Evolutionary conservation across 2,113 vertebrate genomes (phyloP).

Genomic region (Hemibagrus wyckioides): DNA sequence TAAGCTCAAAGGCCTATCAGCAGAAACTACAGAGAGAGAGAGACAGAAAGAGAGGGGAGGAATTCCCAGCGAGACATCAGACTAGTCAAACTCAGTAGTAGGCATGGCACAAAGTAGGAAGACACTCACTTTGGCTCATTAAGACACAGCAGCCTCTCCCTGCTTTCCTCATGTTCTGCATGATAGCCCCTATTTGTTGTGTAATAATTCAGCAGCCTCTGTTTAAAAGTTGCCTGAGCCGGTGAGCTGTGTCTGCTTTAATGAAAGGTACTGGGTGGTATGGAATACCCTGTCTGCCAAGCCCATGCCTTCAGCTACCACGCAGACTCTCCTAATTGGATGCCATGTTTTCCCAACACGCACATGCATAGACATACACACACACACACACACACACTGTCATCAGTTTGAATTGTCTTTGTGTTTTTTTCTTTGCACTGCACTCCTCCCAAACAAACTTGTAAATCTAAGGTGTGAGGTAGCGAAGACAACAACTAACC

Average conservation of each 20-base stretch:
- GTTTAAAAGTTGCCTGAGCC: constrained; percentile 82
- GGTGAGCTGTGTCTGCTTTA: constrained; percentile 90
- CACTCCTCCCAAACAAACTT: constrained; percentile 62
- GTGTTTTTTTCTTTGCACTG: constrained; percentile 64
- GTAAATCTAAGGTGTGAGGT: constrained; percentile 68
- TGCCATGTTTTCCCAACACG: constrained; percentile 70
- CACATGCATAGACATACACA: constrained; percentile 21
- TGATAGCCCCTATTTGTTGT: constrained; percentile 92
- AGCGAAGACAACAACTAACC: constrained; percentile 68
- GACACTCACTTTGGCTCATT: constrained; percentile 89
- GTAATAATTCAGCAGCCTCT: constrained; percentile 89
- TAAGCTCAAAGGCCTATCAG: constrained; percentile 87
- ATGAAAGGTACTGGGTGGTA: constrained; percentile 87
- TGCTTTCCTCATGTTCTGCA: constrained; percentile 86
- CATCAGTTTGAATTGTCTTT: constrained; percentile 69
- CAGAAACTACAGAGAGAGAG: constrained; percentile 74
- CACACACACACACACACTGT: constrained; percentile 54
- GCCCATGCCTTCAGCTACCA: constrained; percentile 84
- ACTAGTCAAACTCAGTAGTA: constrained; percentile 76
- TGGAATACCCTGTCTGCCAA: constrained; percentile 78
- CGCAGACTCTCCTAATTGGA: constrained; percentile 86
- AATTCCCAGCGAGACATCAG: constrained; percentile 74
- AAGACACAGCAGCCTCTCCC: constrained; percentile 82
- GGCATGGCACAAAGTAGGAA: constrained; percentile 62
- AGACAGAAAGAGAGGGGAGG: constrained; percentile 67